Base-by-base conservation (phyloP, 92 coral and sea anemone species). In the Zoanthus gigantus region DNA sequence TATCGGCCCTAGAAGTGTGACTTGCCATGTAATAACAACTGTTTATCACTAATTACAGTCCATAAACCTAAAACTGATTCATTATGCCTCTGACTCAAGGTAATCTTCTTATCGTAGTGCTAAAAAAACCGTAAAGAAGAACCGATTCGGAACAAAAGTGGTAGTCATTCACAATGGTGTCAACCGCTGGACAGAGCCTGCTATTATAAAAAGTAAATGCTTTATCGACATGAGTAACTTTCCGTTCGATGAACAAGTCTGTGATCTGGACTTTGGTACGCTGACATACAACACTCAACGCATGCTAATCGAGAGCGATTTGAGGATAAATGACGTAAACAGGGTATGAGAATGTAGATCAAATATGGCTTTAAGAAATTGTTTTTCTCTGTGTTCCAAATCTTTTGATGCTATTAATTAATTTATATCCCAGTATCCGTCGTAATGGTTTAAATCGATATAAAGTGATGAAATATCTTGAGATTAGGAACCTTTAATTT, bases 111-210 rank as follows among this genome's bases (percentile, higher is more conserved):
- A n/a, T 66, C 15, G 4, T 15, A 81, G 85, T 66, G 76, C 85
- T 44, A 81, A 81, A 14, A 75, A 46, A 69, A 31, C 71, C 7
- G 46, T 48, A 46, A 48, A 63, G 60, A 58, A 42, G 3, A 58
- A 81, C 7, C 75, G 75, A 8, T 81, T 81, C 29, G 85, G 74
- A 46, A 66, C 85, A 46, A 81, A 81, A 47, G 85, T 81, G 9
- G 85, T 81, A 44, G 76, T 81, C 45, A 66, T 81, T 67, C 61
- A 81, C 60, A 66, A 81, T 48, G 85, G 85, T 6, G 28, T 28
- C 47, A 81, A 81, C 63, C 85, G 85, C 60, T 81, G 85, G 85
- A 81, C 85, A 67, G 85, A 71, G 34, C 85, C 85, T 28, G 76
- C 85, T 45, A 81, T 81, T 45, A 65, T 79, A 10, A 79, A 79